Conservation (phyloP, 37 sponge, comb jelly and placozoan genomes). For the Crambe crambe region DNA sequence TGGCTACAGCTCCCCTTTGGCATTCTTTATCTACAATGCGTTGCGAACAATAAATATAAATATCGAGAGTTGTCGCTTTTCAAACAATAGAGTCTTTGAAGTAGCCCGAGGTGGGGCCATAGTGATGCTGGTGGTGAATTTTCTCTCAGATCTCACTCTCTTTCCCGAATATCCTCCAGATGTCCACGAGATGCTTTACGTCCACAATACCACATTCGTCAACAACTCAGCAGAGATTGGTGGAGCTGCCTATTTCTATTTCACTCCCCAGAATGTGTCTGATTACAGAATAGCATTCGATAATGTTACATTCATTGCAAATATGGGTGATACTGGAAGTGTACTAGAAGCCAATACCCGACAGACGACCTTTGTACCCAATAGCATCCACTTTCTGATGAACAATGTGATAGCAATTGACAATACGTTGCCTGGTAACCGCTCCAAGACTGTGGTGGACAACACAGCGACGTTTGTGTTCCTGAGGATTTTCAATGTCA, state of each 20-base stretch:
- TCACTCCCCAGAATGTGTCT: conserved; percentile 20
- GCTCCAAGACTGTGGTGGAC: neutral
- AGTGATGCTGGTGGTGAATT: neutral
- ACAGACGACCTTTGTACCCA: neutral
- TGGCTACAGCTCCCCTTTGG: neutral
- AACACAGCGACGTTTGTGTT: conserved; percentile 4
- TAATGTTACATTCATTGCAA: conserved; percentile 1
- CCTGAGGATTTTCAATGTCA: conserved; percentile 10
- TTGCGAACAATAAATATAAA: neutral
- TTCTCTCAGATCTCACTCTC: neutral
- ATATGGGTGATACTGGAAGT: neutral
- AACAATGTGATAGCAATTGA: conserved; percentile 15
- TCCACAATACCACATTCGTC: conserved; percentile 4
- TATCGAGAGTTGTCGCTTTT: neutral
- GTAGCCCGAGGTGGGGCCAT: conserved; percentile 16
- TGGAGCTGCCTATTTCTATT: conserved; percentile 11
- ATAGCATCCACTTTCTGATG: neutral
- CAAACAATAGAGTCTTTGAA: neutral
- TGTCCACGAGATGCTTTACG: neutral
- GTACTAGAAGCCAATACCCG: neutral
- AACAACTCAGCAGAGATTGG: conserved; percentile 15
- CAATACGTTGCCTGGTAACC: conserved; percentile 10
- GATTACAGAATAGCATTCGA: neutral
- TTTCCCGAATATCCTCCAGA: conserved; percentile 19
- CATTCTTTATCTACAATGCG: neutral